phyloP scores from a whole-genome alignment of 1,140 invertebrate species.

The Cardiocondyla obscurior region DNA sequence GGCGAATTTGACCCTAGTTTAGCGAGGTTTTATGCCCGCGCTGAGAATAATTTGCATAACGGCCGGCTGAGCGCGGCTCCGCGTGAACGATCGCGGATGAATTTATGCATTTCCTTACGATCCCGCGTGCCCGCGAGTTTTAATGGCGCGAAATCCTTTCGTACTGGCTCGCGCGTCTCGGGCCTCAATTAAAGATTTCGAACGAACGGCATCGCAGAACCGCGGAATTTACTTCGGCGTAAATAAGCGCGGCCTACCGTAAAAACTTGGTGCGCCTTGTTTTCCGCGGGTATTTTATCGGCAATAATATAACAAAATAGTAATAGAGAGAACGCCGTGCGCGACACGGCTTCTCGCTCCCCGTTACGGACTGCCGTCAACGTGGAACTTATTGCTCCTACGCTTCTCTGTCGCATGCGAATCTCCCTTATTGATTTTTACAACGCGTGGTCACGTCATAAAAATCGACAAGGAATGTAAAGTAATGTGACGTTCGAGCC shows the following conservation, averaged over 20 bases:
- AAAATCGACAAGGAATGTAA: slow-evolving; percentile 66
- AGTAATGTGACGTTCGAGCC: slow-evolving; percentile 60
- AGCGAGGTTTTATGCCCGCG: slow-evolving; percentile 42
- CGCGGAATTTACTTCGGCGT: slow-evolving; percentile 38
- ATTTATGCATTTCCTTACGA: slow-evolving; percentile 53
- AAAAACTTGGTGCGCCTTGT: slow-evolving; percentile 31
- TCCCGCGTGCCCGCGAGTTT: slow-evolving; percentile 19
- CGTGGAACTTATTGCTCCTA: slow-evolving; percentile 18
- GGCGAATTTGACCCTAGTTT: slow-evolving; percentile 29
- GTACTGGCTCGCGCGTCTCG: background rate
- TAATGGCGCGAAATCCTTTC: slow-evolving; percentile 39
- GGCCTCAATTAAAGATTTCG: slow-evolving; percentile 48
- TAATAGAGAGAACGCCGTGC: slow-evolving; percentile 28
- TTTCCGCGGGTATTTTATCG: slow-evolving; percentile 31
- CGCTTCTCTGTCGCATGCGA: slow-evolving; percentile 33
- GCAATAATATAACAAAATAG: slow-evolving; percentile 50
- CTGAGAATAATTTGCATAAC: slow-evolving; percentile 46
- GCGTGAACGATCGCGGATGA: slow-evolving; percentile 43
- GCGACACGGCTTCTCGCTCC: background rate
- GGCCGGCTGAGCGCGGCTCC: slow-evolving; percentile 1
- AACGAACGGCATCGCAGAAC: slow-evolving; percentile 5
- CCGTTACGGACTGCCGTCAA: background rate
- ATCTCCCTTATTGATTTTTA: slow-evolving; percentile 70
- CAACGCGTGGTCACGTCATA: slow-evolving; percentile 57
- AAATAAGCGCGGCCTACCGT: slow-evolving; percentile 27